Percentiles rank a stretch among this genome's conserved stretches.
phyloP scores from a whole-genome alignment of 2,797 vertebrate species.

The Eleutherodactylus coqui region DNA sequence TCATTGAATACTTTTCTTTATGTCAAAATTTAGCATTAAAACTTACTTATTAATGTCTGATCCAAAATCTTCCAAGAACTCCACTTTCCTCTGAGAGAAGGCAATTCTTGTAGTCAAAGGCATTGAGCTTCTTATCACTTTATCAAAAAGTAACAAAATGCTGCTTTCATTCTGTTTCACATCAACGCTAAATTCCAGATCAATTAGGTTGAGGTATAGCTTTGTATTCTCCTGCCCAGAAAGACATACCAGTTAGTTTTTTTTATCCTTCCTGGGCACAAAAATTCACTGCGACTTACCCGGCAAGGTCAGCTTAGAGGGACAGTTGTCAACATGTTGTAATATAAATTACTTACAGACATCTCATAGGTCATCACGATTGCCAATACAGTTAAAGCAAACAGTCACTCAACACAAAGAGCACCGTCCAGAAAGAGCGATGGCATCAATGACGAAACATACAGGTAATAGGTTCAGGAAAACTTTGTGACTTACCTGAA shows the following conservation, averaged over 20 bases:
- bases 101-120: conserved; percentile 87
- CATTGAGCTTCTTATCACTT: conserved; percentile 85
- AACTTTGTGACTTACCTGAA: no score
- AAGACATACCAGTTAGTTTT: neutral
- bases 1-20: no score
- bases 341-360: conserved; percentile 69
- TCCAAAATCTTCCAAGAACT: conserved; percentile 98
- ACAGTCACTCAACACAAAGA: neutral
- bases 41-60: conserved; percentile 91
- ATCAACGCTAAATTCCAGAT: conserved; percentile 93
- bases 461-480: no score
- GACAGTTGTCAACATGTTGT: conserved; percentile 78
- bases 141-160: conserved; percentile 92
- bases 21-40: neutral
- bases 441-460: no score
- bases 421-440: neutral
- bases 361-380: conserved; percentile 72
- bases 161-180: conserved; percentile 90
- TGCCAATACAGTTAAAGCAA: conserved; percentile 29
- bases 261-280: neutral
- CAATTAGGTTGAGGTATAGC: conserved; percentile 94
- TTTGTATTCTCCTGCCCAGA: conserved; percentile 86
- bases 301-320: conserved; percentile 83
- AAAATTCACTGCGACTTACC: neutral
- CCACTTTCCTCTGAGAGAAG: conserved; percentile 96